Evolutionary conservation across 2,888 invertebrate species (phyloP).

Genomic region (Conus canariensis): DNA sequence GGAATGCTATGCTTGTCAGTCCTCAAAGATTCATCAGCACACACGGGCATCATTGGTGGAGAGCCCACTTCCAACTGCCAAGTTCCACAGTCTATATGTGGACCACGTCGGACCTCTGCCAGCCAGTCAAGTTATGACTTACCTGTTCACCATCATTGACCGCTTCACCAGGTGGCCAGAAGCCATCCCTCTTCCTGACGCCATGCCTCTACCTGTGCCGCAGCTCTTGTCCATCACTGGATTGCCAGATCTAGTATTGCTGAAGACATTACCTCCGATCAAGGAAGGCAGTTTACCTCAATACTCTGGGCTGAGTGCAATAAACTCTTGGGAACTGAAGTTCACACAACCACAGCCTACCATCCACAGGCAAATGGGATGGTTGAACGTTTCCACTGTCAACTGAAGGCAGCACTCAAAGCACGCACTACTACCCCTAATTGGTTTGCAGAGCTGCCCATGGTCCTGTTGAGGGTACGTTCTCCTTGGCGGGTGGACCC

Average conservation of each 20-base stretch:
- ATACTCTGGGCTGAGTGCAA: background rate
- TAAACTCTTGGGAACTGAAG: background rate
- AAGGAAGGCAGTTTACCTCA: background rate
- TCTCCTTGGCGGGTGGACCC: background rate
- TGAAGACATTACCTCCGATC: background rate
- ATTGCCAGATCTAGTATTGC: background rate
- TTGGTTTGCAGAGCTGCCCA: background rate
- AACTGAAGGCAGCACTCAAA: background rate
- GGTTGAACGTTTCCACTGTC: background rate
- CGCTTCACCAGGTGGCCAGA: too few species aligned
- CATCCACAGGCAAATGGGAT: background rate
- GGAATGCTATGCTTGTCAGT: too few species aligned
- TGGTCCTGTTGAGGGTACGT: background rate
- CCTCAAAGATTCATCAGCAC: too few species aligned
- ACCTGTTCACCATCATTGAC: too few species aligned
- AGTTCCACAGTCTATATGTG: too few species aligned
- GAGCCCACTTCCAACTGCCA: too few species aligned
- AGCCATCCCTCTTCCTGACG: too few species aligned
- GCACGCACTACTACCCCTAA: background rate
- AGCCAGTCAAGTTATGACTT: too few species aligned
- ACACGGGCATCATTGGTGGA: too few species aligned
- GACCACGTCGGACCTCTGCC: too few species aligned
- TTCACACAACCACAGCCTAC: background rate
- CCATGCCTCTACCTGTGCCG: background rate
- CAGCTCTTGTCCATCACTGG: background rate